Conservation (phyloP, 92 coral and sea anemone genomes). For the Heteractis magnifica region DNA sequence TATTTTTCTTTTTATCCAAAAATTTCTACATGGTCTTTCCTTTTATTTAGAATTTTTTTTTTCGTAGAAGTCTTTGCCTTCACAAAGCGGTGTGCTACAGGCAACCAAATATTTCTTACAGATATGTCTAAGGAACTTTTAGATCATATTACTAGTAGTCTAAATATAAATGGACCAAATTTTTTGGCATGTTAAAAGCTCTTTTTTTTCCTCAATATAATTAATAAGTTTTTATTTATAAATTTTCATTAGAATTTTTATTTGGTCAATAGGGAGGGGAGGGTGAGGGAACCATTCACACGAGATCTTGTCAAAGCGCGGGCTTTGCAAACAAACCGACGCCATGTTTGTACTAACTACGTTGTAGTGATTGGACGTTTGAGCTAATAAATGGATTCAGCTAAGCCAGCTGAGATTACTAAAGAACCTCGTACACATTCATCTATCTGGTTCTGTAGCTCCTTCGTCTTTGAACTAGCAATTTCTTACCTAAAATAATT, state of each 20-base stretch:
- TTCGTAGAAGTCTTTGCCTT: not conserved
- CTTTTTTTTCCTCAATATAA: not conserved
- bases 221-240: not conserved
- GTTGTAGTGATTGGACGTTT: not conserved
- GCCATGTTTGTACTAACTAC: constrained; percentile 11
- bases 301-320: constrained; percentile 19
- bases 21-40: not conserved
- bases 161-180: too few relatives aligned
- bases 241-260: not conserved
- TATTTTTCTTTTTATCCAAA: not conserved
- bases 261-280: not conserved
- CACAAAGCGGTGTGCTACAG: too few relatives aligned
- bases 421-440: not conserved
- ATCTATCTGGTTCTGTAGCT: not conserved
- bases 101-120: too few relatives aligned
- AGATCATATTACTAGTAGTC: too few relatives aligned
- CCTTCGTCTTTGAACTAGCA: not conserved
- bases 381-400: not conserved
- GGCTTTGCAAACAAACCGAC: constrained; percentile 15
- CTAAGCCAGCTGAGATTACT: not conserved
- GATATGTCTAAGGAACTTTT: too few relatives aligned
- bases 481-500: not conserved
- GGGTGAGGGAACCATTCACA: constrained; percentile 3
- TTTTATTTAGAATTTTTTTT: too few relatives aligned
- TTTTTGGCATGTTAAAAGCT: too few relatives aligned